phyloP scores from a whole-genome alignment of 2,797 vertebrate genomes.

The Anolis apletophallus region DNA sequence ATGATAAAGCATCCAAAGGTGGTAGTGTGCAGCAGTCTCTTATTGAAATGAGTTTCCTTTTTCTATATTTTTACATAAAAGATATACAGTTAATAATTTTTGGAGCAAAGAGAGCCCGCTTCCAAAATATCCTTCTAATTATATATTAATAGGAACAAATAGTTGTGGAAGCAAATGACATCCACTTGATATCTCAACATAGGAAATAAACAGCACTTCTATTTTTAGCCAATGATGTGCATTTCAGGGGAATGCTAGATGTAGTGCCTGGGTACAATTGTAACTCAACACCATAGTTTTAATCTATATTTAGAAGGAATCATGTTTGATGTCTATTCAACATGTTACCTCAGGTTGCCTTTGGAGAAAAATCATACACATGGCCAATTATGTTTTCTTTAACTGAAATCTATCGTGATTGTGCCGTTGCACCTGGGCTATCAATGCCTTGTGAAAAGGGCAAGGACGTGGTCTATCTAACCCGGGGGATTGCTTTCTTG shows the following conservation, averaged over 20 bases:
- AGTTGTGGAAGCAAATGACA: not conserved
- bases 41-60: not conserved
- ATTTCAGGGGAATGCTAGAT: slow-evolving; percentile 52
- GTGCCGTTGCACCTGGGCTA: too few relatives aligned
- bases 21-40: not conserved
- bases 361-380: slow-evolving; percentile 15
- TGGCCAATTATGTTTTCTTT: not conserved
- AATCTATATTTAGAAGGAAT: slow-evolving; percentile 7
- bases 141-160: not conserved
- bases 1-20: not conserved
- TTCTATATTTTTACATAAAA: not conserved
- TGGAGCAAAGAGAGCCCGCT: not conserved
- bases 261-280: slow-evolving; percentile 25
- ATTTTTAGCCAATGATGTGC: slow-evolving; percentile 53
- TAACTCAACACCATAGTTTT: slow-evolving; percentile 48
- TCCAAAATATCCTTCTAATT: slow-evolving; percentile 24
- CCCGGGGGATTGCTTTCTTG: too few relatives aligned
- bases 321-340: slow-evolving; percentile 20
- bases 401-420: not conserved
- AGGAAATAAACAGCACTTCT: slow-evolving; percentile 54
- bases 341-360: not conserved
- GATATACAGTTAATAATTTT: not conserved
- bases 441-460: too few relatives aligned
- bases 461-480: too few relatives aligned
- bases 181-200: slow-evolving; percentile 37